A percentile compares a stretch with the other conserved stretches of the same genome.
These are phyloP conservation scores for Thysanoteuthis rhombus DNA, from an alignment of 2,888 invertebrate genomes.

Conservation along the genomic window DNA sequence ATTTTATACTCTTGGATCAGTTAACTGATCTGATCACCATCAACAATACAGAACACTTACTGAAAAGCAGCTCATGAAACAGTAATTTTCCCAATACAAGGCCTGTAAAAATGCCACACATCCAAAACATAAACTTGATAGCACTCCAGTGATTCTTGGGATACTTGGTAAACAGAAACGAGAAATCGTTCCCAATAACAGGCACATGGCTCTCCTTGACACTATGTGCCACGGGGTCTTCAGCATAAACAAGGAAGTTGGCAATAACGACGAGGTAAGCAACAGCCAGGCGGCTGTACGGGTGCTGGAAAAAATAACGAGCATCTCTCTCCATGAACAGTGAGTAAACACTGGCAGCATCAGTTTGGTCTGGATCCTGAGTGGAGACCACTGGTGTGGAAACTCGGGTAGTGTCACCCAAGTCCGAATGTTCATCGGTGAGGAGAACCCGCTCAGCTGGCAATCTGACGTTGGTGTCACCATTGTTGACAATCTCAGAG, in stretches of 20 bases:
- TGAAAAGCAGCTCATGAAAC: slow-evolving; percentile 68
- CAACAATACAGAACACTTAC: slow-evolving; percentile 56
- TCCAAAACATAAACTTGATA: slow-evolving; percentile 68
- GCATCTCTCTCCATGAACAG: slow-evolving; percentile 68
- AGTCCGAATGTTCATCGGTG: background rate
- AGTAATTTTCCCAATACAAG: slow-evolving; percentile 69
- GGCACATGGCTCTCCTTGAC: slow-evolving; percentile 70
- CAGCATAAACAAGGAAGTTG: slow-evolving; percentile 71
- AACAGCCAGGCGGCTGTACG: slow-evolving; percentile 69
- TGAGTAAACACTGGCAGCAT: slow-evolving; percentile 64
- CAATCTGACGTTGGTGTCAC: background rate
- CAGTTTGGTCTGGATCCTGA: slow-evolving; percentile 49
- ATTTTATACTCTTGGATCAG: too few relatives aligned
- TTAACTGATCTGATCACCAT: too few relatives aligned
- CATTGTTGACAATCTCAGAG: slow-evolving; percentile 20
- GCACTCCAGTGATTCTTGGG: slow-evolving; percentile 67
- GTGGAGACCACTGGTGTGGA: slow-evolving; percentile 16
- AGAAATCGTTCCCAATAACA: slow-evolving; percentile 71
- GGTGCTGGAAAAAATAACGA: slow-evolving; percentile 71
- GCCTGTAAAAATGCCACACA: slow-evolving; percentile 68
- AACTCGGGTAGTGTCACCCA: background rate
- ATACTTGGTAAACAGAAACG: slow-evolving; percentile 70
- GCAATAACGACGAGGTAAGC: slow-evolving; percentile 71
- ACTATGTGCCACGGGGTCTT: slow-evolving; percentile 71
- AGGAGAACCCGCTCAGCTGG: slow-evolving; percentile 15